Conservation (phyloP, 2,888 invertebrate genomes). For the Atrina japonica region DNA sequence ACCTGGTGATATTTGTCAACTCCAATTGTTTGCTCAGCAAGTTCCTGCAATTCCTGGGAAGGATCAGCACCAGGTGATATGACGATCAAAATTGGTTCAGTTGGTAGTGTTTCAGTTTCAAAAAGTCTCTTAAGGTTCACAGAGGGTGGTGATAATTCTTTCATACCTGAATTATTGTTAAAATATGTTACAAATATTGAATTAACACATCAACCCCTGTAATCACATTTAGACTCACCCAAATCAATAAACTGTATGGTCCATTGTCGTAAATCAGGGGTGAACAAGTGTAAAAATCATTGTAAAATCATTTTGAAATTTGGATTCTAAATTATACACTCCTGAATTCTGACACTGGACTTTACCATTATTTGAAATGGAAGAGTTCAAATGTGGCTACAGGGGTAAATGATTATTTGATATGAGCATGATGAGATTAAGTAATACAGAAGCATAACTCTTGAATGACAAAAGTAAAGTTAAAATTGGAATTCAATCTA, state of each 20-base stretch:
- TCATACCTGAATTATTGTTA: slow-evolving; percentile 79
- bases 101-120: slow-evolving; percentile 83
- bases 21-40: slow-evolving; percentile 84
- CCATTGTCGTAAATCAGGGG: no score
- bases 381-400: no score
- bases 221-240: no score
- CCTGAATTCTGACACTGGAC: no score
- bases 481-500: no score
- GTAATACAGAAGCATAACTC: background rate
- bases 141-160: slow-evolving; percentile 84
- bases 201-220: no score
- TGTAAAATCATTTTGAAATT: no score
- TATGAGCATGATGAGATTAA: background rate
- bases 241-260: no score
- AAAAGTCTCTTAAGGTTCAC: slow-evolving; percentile 84
- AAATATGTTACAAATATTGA: background rate
- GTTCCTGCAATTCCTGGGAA: slow-evolving; percentile 88
- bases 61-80: slow-evolving; percentile 95
- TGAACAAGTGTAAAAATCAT: no score
- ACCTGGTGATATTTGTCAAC: slow-evolving; percentile 84
- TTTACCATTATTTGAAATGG: no score
- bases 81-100: slow-evolving; percentile 91
- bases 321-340: no score
- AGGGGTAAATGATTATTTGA: background rate
- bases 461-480: background rate